Conservation (phyloP, 2,797 vertebrate species). For the Clamator glandarius region DNA sequence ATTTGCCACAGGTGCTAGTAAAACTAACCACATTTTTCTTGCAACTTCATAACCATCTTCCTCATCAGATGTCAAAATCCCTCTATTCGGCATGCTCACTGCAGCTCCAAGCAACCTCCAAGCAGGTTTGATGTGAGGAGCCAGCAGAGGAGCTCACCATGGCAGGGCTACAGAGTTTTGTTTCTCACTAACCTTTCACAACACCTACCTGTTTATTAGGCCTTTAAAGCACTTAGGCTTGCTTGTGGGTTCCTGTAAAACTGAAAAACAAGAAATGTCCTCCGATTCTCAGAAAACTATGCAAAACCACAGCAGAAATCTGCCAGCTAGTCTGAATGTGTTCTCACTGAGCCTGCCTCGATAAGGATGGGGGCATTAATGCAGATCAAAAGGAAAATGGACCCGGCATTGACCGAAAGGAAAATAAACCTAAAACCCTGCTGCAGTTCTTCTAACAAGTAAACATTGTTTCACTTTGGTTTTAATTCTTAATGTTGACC, state of each 20-base stretch:
- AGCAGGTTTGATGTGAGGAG: neutral
- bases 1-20: constrained; percentile 38
- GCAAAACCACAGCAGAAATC: constrained; percentile 48
- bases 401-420: neutral
- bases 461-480: neutral
- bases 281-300: constrained; percentile 38
- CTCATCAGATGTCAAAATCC: accelerated
- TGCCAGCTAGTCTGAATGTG: neutral
- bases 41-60: neutral
- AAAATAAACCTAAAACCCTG: neutral
- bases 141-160: accelerated
- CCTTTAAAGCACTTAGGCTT: neutral
- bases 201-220: constrained; percentile 19
- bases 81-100: accelerated
- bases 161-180: accelerated
- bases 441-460: neutral
- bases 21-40: constrained; percentile 2
- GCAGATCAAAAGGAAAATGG: neutral
- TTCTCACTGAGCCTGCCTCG: neutral
- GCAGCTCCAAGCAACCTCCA: neutral
- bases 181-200: neutral
- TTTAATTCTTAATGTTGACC: neutral
- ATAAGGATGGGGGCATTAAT: neutral
- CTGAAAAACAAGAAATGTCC: constrained; percentile 56
- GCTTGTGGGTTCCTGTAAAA: constrained; percentile 33